phyloP scores from a whole-genome alignment of 1,140 invertebrate genomes.

The Hyphantria cunea region DNA sequence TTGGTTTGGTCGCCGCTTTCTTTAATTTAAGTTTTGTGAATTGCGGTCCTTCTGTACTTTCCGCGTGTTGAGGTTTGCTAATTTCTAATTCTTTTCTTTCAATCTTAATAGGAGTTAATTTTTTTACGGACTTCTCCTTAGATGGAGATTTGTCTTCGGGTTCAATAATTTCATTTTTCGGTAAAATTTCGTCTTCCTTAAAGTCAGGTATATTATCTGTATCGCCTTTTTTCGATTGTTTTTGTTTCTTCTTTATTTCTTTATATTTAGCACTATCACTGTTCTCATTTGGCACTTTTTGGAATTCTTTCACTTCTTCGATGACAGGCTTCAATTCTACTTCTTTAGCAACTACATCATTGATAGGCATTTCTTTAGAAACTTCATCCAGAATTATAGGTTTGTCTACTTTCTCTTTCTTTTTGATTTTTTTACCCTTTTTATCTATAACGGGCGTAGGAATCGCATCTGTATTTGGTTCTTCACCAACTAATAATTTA shows the following conservation, averaged over 20 bases:
- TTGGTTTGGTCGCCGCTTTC: conserved; percentile 79
- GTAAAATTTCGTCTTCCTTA: neutral
- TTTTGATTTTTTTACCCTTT: conserved; percentile 5
- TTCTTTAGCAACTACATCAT: neutral
- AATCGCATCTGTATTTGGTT: neutral
- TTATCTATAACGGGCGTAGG: neutral
- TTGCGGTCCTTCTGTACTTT: conserved; percentile 76
- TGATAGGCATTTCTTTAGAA: neutral
- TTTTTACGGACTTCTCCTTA: conserved; percentile 32
- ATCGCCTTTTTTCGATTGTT: neutral
- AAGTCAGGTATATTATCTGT: neutral
- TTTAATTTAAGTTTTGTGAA: conserved; percentile 86
- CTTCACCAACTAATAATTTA: neutral
- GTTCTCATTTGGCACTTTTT: neutral
- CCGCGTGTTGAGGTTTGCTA: conserved; percentile 60
- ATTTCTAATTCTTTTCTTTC: conserved; percentile 67
- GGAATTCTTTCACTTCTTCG: neutral
- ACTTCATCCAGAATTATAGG: neutral
- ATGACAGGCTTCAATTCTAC: no score
- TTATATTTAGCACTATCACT: neutral
- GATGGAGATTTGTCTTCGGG: neutral
- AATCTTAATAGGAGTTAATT: conserved; percentile 66
- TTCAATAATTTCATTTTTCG: neutral
- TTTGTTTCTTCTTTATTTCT: neutral
- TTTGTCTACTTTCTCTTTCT: conserved; percentile 3